Percentiles rank a stretch among this genome's conserved stretches.
These are phyloP conservation scores for Acropora tenuis DNA, from an alignment of 64 coral and sea anemone species.

Conservation along the genomic window DNA sequence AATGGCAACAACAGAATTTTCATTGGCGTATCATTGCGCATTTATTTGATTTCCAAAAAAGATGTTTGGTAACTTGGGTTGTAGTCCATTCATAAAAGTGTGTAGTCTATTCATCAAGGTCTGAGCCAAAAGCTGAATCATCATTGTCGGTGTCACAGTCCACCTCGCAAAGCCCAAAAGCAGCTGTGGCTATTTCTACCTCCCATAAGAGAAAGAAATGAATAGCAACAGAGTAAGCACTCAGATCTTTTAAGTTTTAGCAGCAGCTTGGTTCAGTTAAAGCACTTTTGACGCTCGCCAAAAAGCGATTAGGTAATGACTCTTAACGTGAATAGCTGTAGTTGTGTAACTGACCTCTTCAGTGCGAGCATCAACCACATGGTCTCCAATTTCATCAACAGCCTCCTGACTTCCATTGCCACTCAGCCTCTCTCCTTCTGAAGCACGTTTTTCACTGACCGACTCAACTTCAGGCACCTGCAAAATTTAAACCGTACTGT, in stretches of 20 bases:
- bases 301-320: constrained; percentile 72
- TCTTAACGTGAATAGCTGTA: constrained; percentile 66
- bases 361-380: constrained; percentile 47
- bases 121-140: constrained; percentile 64
- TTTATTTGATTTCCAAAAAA: constrained; percentile 41
- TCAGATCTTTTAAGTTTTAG: constrained; percentile 75
- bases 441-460: constrained; percentile 46
- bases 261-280: constrained; percentile 68
- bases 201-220: constrained; percentile 68
- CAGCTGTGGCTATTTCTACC: constrained; percentile 67
- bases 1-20: too few species aligned
- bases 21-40: too few species aligned
- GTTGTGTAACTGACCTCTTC: constrained; percentile 47
- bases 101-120: constrained; percentile 71
- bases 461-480: constrained; percentile 47
- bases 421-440: constrained; percentile 50
- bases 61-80: constrained; percentile 62
- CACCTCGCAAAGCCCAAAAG: constrained; percentile 70
- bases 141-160: constrained; percentile 64
- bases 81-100: constrained; percentile 59
- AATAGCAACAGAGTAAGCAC: constrained; percentile 69
- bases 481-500: constrained; percentile 52
- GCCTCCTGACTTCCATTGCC: constrained; percentile 44
- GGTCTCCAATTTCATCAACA: constrained; percentile 49
- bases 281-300: constrained; percentile 67